phyloP scores from a whole-genome alignment of 1,140 invertebrate genomes.

The Nebria ingens region DNA sequence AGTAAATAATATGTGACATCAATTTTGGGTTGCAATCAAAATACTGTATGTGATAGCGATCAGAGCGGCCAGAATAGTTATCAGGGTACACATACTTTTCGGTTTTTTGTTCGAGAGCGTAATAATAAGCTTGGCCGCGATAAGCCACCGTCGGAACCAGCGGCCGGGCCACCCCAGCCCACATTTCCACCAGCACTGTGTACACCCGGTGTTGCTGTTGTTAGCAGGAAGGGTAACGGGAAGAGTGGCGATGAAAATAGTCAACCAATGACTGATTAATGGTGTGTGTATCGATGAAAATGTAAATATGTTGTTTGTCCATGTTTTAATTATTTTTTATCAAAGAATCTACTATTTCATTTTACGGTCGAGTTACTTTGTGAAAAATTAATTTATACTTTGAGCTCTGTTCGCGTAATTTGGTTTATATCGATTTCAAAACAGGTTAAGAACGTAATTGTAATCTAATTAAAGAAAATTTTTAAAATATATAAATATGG shows the following conservation, averaged over 20 bases:
- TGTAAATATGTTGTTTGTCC: background rate
- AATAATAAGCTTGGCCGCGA: background rate
- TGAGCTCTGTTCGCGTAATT: too few species aligned
- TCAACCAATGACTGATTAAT: background rate
- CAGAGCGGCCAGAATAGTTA: background rate
- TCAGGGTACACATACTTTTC: background rate
- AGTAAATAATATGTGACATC: background rate
- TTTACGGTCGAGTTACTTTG: too few species aligned
- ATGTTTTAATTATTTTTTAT: background rate
- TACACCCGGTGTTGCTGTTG: background rate
- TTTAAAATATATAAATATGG: too few species aligned
- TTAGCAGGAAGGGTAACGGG: too few species aligned
- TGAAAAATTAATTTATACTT: too few species aligned
- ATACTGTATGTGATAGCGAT: background rate
- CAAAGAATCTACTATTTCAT: too few species aligned
- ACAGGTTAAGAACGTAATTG: too few species aligned
- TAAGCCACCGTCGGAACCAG: background rate
- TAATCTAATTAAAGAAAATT: too few species aligned
- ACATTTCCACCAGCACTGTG: too few species aligned
- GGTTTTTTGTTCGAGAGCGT: background rate
- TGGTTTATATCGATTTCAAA: too few species aligned
- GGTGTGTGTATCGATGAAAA: background rate
- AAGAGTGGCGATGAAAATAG: background rate
- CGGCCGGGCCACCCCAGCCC: too few species aligned
- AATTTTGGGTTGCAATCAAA: background rate